Evolutionary conservation across 2,797 vertebrate species (phyloP).

Genomic region (Peromyscus eremicus): DNA sequence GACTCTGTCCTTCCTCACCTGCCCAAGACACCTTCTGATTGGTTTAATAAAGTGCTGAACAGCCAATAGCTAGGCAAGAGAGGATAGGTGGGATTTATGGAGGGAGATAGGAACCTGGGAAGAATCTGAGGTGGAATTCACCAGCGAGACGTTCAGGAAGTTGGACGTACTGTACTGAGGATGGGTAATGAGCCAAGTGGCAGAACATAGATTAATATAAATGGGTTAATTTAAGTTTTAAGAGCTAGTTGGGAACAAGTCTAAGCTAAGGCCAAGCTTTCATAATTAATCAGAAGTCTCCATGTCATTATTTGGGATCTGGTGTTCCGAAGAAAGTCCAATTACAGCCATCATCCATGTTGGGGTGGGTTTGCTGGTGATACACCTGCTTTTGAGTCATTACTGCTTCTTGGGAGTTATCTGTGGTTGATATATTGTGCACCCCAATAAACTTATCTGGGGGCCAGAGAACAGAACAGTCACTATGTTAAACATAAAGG

Average conservation of each 20-base stretch:
- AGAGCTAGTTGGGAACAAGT: background rate
- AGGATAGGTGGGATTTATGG: background rate
- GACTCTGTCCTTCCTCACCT: background rate
- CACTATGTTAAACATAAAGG: too few relatives aligned
- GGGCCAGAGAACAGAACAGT: too few relatives aligned
- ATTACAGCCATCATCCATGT: background rate
- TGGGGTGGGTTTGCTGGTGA: background rate
- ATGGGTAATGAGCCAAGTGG: background rate
- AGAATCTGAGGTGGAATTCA: background rate
- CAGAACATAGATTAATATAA: background rate
- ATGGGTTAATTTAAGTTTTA: background rate
- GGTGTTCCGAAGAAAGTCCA: background rate
- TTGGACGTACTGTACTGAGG: background rate
- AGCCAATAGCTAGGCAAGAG: background rate
- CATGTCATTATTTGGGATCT: background rate
- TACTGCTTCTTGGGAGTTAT: background rate
- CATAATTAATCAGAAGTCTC: background rate
- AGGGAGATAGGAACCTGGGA: background rate
- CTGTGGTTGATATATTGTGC: too few relatives aligned
- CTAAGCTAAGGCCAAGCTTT: background rate
- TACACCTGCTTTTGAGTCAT: background rate
- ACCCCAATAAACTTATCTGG: too few relatives aligned
- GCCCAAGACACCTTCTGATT: background rate
- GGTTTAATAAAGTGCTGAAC: background rate
- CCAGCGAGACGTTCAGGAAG: background rate